Base-by-base conservation (phyloP, 1,140 invertebrate genomes). In the Meloidogyne floridensis region DNA sequence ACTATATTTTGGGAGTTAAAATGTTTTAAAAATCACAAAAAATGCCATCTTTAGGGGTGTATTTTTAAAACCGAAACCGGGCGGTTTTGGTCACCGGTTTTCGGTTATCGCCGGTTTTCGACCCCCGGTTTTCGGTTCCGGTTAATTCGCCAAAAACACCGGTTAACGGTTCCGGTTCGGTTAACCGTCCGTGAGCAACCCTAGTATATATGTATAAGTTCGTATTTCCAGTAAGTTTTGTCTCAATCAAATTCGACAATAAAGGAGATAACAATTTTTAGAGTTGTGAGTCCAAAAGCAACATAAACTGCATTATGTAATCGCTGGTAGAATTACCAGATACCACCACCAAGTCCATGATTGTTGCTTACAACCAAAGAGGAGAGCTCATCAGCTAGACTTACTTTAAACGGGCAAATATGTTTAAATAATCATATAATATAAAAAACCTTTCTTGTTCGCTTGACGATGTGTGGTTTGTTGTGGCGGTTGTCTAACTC, bases 381-480 rank as follows among this genome's bases (percentile, higher is more conserved):
- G 65, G 65, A 71, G 42, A 78, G 59, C 15, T 78, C 77, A 65
- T 78, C 77, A 13, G 59, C 77, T 47, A 78, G 65, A 78, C 77
- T 78, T 47, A 78, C 77, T 78, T 42, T 47, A 47, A 78, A 78
- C 13, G 10, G 53, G 56, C 1, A 59, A 59, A 15, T 13, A 15
- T 59, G 11, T 59, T 59, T 13, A 59, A 15, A 59, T 59, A 59
- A 59, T 4, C 13, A 5, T 59, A 15, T 15, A 59, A 59, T 13
- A 13, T 32, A 59, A 59, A 59, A 13, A 59, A 59, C 56, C 13
- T 59, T 59, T 59, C 2, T 59, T 59, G 13, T 59, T 59, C 56
- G 11, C 11, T 59, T 59, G 56, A 59, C 56, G 11, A 15, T 59
- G 56, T 59, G 56, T 59, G 15, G 11, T 13, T 13, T 59, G 56